Percentiles rank a stretch among this genome's conserved stretches.
These are phyloP conservation scores for Gobionotothen gibberifrons DNA, from an alignment of 2,797 vertebrate genomes.

Conservation along the genomic window DNA sequence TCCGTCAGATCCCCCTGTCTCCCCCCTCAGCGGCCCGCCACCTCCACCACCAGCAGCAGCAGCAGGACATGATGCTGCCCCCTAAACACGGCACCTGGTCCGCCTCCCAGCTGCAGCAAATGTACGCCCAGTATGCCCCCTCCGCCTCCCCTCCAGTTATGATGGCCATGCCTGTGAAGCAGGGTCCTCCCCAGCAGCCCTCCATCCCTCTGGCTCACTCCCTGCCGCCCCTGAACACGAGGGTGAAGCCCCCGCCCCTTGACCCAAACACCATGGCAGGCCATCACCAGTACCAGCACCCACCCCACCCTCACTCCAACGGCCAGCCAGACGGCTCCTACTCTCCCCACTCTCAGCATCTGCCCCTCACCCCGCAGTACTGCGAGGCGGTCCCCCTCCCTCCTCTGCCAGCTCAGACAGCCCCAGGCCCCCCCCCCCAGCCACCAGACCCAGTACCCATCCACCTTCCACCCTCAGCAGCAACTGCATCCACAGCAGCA, in stretches of 20 bases:
- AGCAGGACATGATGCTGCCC: constrained; percentile 74
- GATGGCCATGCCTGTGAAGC: constrained; percentile 81
- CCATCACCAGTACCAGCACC: constrained; percentile 71
- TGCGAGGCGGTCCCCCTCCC: constrained; percentile 82
- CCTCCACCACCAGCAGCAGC: constrained; percentile 69
- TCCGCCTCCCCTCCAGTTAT: constrained; percentile 81
- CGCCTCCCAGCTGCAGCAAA: constrained; percentile 83
- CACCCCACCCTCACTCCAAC: constrained; percentile 72
- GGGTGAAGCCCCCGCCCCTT: constrained; percentile 78
- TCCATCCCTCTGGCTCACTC: constrained; percentile 84
- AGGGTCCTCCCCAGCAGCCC: constrained; percentile 77
- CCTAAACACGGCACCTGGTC: constrained; percentile 85
- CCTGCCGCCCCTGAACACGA: constrained; percentile 79
- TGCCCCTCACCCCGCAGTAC: constrained; percentile 74
- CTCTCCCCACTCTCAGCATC: constrained; percentile 76
- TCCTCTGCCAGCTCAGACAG: constrained; percentile 71
- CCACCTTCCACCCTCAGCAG: constrained; percentile 83
- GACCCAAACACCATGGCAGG: constrained; percentile 61
- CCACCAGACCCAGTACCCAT: constrained; percentile 77
- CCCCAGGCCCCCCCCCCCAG: constrained; percentile 75
- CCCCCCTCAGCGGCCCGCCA: constrained; percentile 79
- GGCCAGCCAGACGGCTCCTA: constrained; percentile 80
- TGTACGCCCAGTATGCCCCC: constrained; percentile 80
- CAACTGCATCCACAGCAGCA: constrained; percentile 65
- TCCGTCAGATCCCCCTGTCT: constrained; percentile 88